Base-by-base conservation (phyloP, 2,113 vertebrate species). In the Neodontobutis hainanensis region DNA sequence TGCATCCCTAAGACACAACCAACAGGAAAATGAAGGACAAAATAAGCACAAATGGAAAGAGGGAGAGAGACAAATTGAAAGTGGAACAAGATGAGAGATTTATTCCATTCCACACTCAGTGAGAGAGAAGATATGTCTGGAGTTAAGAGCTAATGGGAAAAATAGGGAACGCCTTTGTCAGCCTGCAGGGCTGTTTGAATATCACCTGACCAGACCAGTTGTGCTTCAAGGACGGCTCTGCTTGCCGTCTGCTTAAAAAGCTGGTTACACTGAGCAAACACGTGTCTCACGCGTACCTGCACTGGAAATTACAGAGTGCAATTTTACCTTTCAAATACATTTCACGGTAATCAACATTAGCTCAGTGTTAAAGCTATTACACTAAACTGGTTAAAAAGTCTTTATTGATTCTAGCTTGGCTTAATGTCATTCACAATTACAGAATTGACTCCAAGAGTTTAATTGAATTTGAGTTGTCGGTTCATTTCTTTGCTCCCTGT, bases 1-100 rank as follows among this genome's bases (percentile, higher is more conserved):
- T 79, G 80, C 81, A 82, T 90, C 70, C 35, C 32, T 60, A 65
- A 77, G 76, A 80, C 65, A 77, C n/a, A 15, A 60, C 50, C 51
- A 6, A 61, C 59, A 62, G 50, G 35, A 64, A 57, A 14, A n/a
- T 60, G 8, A 64, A 60, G 8, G 8, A 61, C 4, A 43, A 44
- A 36, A 34, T 19, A 44, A 62, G 32, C 11, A 8, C 15, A 27
- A n/a, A 51, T n/a, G 59, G 64, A 35, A 44, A 55, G 11, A 4
- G n/a, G 51, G 63, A 44, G 12, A 19, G 49, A 8, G 49, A 59
- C 6, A 75, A 16, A 12, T 1, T 19, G 60, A 32, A 12, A n/a
- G 36, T 14, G n/a, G 10, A 46, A 14, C 12, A 60, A 45, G 43
- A 61, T 6, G 14, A 35, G 10, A 62, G 49, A 50, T 12, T 51